These are phyloP conservation scores for Smittia sp. DNA, from an alignment of 2,888 invertebrate species.

Conservation along the genomic window DNA sequence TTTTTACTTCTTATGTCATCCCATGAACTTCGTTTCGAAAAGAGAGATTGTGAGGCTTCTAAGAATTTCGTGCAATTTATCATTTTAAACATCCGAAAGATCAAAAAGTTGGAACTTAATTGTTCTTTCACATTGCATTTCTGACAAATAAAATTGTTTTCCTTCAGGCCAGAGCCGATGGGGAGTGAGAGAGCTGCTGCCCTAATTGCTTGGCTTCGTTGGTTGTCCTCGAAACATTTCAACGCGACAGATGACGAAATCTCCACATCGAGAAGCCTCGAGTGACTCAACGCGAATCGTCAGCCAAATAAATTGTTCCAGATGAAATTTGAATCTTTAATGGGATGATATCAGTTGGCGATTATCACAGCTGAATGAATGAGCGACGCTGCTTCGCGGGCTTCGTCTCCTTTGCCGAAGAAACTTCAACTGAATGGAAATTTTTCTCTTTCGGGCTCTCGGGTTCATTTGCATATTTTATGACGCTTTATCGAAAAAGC, in stretches of 20 bases:
- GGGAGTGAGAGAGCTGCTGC: no score
- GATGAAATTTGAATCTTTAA: slow-evolving; percentile 7
- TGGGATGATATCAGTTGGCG: neutral
- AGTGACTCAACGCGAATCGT: neutral
- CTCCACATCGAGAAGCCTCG: neutral
- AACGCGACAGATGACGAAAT: neutral
- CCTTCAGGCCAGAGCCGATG: neutral
- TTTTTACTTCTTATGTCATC: neutral
- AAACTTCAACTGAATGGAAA: no score
- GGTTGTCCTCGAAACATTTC: neutral
- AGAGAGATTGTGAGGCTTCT: neutral
- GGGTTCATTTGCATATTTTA: slow-evolving; percentile 40
- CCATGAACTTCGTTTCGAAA: neutral
- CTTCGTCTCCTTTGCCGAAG: neutral
- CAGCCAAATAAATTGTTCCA: neutral
- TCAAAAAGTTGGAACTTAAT: slow-evolving; percentile 45
- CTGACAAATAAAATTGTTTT: neutral
- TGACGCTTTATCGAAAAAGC: slow-evolving; percentile 39
- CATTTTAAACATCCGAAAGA: slow-evolving; percentile 42
- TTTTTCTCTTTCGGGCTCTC: neutral
- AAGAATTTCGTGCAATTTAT: neutral
- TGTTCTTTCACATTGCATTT: slow-evolving; percentile 43
- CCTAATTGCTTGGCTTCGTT: neutral
- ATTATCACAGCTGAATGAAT: slow-evolving; percentile 1
- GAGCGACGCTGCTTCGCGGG: neutral